phyloP scores from a whole-genome alignment of 1,140 invertebrate genomes.

The Nasonia vitripennis region DNA sequence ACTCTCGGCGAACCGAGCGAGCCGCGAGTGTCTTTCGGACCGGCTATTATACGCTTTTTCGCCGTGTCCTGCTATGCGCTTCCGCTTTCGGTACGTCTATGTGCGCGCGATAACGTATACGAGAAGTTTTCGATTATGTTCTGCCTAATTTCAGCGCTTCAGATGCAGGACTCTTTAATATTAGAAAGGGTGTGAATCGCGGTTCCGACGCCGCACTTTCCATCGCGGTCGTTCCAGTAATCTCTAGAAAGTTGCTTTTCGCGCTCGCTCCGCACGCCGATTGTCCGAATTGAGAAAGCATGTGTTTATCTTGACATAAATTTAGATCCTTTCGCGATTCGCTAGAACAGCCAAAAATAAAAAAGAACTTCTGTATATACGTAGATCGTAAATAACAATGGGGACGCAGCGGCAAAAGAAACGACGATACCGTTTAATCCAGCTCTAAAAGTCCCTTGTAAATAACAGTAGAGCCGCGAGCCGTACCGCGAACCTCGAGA shows the following conservation, averaged over 20 bases:
- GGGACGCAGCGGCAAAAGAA: neutral
- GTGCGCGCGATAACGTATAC: no score
- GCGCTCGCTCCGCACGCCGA: neutral
- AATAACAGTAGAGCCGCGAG: neutral
- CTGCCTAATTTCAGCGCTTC: no score
- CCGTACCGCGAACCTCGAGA: neutral
- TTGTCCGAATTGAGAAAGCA: slow-evolving; percentile 4
- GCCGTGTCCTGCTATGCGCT: no score
- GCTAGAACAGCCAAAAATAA: no score
- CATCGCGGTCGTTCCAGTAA: neutral
- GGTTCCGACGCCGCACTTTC: neutral
- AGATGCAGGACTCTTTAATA: no score
- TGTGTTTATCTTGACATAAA: neutral
- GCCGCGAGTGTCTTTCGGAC: neutral
- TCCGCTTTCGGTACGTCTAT: no score
- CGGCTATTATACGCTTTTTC: neutral
- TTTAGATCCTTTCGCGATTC: neutral
- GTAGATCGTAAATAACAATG: slow-evolving; percentile 1
- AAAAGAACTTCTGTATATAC: no score
- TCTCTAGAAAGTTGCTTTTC: neutral
- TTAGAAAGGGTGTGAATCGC: neutral
- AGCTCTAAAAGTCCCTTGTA: neutral
- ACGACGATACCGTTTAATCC: neutral
- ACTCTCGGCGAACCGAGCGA: neutral
- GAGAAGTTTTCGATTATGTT: no score